Evolutionary conservation across 1,140 invertebrate species (phyloP), one percentile per base, ranked within the genome.

Genomic region (Epicauta chinensis): DNA sequence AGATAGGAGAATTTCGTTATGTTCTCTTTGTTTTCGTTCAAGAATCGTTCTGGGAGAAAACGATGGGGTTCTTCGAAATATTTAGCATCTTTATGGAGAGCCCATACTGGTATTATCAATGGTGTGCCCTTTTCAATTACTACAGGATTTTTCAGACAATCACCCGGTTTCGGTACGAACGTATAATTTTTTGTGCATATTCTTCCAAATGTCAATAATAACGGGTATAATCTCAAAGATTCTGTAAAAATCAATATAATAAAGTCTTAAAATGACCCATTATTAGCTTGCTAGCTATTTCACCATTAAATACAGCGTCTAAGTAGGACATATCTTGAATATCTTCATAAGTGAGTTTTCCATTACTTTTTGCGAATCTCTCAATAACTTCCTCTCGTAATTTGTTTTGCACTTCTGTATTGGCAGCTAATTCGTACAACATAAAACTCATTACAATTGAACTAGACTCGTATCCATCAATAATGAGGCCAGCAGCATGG

Each of bases 401-500:
- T n/a, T n/a, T n/a, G n/a, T n/a, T n/a, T n/a, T n/a, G n/a, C n/a
- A n/a, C n/a, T n/a, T n/a, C n/a, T n/a, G n/a, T n/a, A n/a, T n/a
- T n/a, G 13, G 65, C 47, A 0, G 78, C 76, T 13, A 82, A 57
- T 29, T 70, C 63, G 35, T 74, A 66, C 2, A 71, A 55, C 1
- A 72, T 55, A 49, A 77, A 80, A 0, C 72, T 68, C 56, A 86
- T 73, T 0, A 77, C 60, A 1, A 73, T 73, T 0, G 81, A 74
- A 1, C 79, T 73, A 0, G 82, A 83, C 3, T 86, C 82, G 43
- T 81, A 84, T 5, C 84, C 84, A 39, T 81, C 82, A 5, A 78
- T 55, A 51, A 81, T 76, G 51, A 83, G 81, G 2, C 80, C 67
- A 13, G 79, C 74, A 0, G 71, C 68, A 61, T 82, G 77, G 0